phyloP scores from a whole-genome alignment of 1,140 invertebrate genomes.

The Eciton burchellii region DNA sequence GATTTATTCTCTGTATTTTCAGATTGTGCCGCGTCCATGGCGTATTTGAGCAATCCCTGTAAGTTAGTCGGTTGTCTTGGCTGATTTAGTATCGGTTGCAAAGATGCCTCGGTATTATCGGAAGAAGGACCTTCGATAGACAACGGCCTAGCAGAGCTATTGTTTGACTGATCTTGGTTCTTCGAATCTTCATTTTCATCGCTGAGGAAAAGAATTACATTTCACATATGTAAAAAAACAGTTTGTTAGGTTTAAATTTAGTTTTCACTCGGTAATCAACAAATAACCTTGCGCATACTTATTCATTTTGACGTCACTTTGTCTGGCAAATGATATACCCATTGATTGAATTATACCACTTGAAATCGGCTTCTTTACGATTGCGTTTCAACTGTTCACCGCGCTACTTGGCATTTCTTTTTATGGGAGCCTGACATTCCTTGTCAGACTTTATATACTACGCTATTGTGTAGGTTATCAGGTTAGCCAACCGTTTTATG shows the following conservation, averaged over 20 bases:
- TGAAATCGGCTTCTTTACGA: neutral
- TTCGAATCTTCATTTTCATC: neutral
- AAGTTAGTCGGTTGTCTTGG: conserved; percentile 83
- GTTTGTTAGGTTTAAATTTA: neutral
- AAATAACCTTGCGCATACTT: conserved; percentile 5
- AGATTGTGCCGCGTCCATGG: conserved; percentile 87
- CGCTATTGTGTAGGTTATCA: too few species aligned
- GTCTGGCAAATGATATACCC: conserved; percentile 16
- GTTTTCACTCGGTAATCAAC: neutral
- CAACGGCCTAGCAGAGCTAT: conserved; percentile 74
- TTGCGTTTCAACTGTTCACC: neutral
- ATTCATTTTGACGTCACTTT: conserved; percentile 6
- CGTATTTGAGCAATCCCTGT: conserved; percentile 88
- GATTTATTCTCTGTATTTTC: conserved; percentile 86
- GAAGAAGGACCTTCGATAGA: conserved; percentile 78
- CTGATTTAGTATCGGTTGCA: conserved; percentile 76
- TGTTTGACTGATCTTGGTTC: conserved; percentile 50
- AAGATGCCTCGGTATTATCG: conserved; percentile 49
- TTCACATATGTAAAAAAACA: neutral
- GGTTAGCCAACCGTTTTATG: too few species aligned
- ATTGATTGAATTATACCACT: neutral
- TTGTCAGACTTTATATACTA: too few species aligned
- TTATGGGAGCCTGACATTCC: too few species aligned
- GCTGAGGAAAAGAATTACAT: neutral
- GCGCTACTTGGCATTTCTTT: conserved; percentile 7